phyloP scores from a whole-genome alignment of 2,113 vertebrate species.

The Myiozetetes cayanensis region DNA sequence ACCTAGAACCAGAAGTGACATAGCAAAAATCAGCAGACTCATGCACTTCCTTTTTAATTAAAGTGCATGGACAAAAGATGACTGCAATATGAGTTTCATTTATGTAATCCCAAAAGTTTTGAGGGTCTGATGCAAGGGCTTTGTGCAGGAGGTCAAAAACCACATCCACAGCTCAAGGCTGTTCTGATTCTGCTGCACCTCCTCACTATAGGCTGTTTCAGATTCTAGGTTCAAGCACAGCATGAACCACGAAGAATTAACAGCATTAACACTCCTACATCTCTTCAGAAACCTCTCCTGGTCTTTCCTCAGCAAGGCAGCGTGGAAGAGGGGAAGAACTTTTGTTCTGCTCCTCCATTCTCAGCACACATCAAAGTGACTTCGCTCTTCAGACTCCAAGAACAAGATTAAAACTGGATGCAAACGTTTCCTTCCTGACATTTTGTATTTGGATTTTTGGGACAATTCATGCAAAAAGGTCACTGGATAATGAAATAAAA shows the following conservation, averaged over 20 bases:
- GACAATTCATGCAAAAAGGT: neutral
- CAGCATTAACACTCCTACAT: too few species aligned
- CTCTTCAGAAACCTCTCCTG: neutral
- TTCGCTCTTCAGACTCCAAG: neutral
- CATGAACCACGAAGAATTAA: neutral
- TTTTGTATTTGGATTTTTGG: neutral
- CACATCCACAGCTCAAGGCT: neutral
- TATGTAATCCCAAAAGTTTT: accelerated
- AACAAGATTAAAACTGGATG: neutral
- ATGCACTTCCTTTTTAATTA: neutral
- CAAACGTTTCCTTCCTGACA: neutral
- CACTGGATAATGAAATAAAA: neutral
- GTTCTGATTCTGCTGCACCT: neutral
- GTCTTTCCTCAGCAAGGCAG: neutral
- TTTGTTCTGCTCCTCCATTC: neutral
- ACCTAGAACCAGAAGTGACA: neutral
- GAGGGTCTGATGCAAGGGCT: neutral
- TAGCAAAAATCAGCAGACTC: neutral
- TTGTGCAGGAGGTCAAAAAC: neutral
- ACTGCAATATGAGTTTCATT: accelerated
- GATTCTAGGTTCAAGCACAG: neutral
- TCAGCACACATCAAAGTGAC: neutral
- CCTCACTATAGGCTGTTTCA: accelerated
- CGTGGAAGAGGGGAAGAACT: neutral
- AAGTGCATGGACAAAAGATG: neutral